Evolutionary conservation across 2,797 vertebrate genomes (phyloP).

Genomic region (Crotalus adamanteus): DNA sequence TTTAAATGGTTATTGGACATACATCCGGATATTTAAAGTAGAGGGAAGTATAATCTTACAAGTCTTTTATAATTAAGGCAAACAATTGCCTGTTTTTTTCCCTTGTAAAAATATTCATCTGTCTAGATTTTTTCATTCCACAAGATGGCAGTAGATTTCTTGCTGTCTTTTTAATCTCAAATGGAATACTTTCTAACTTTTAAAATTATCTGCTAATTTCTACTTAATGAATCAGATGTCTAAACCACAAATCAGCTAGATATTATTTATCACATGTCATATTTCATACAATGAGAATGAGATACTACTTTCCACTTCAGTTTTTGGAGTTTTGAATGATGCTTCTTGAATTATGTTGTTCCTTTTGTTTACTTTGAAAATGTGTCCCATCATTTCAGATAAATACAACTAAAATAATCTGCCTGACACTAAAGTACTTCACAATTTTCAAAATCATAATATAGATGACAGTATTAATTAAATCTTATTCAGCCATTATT

Average conservation of each 20-base stretch:
- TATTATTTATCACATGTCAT: background rate
- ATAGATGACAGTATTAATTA: background rate
- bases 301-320: background rate
- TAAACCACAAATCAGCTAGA: background rate
- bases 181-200: background rate
- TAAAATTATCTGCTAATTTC: background rate
- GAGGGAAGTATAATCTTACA: background rate
- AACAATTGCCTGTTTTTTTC: background rate
- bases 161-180: fast-evolving
- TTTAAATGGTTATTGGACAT: background rate
- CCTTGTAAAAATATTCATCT: fast-evolving
- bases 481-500: background rate
- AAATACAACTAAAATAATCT: background rate
- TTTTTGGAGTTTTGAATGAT: background rate
- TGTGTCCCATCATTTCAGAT: background rate
- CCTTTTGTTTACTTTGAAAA: background rate
- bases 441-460: background rate
- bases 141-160: slow-evolving; percentile 62
- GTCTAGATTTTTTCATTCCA: slow-evolving; percentile 12
- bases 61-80: background rate
- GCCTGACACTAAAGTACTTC: background rate
- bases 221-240: background rate
- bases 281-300: background rate
- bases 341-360: background rate
- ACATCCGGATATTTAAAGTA: background rate